phyloP scores from a whole-genome alignment of 37 sponge, comb jelly and placozoan genomes.

The Sycon ciliatum region DNA sequence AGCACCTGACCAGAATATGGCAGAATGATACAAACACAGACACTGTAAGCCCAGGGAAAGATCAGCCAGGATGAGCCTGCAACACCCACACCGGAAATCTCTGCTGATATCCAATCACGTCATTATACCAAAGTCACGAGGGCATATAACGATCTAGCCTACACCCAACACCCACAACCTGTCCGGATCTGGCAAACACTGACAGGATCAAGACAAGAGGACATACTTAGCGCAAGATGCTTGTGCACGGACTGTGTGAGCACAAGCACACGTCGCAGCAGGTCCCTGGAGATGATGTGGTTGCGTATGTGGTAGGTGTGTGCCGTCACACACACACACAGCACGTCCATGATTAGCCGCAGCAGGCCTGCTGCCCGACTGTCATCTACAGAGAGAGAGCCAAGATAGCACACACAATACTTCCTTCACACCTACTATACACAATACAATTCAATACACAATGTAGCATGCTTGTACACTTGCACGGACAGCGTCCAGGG shows the following conservation, averaged over 20 bases:
- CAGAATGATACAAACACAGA: neutral
- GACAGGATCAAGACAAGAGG: neutral
- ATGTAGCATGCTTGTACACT: no score
- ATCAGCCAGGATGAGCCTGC: neutral
- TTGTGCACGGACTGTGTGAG: slow-evolving; percentile 69
- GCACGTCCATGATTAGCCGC: slow-evolving; percentile 78
- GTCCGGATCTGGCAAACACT: no score
- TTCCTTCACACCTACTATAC: no score
- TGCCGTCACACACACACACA: slow-evolving; percentile 77
- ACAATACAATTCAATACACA: no score
- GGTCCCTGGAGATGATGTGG: slow-evolving; percentile 85
- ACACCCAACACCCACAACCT: no score
- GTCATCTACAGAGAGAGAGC: slow-evolving; percentile 36
- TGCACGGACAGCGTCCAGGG: no score
- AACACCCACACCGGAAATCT: neutral
- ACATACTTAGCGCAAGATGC: slow-evolving; percentile 69
- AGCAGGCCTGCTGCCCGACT: slow-evolving; percentile 69
- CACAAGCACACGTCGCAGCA: slow-evolving; percentile 71
- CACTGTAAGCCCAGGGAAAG: neutral
- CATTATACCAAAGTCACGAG: no score
- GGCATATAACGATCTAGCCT: no score
- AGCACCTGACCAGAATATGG: slow-evolving; percentile 44
- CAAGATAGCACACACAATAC: no score
- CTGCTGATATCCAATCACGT: no score
- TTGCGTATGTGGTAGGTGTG: slow-evolving; percentile 91